Evolutionary conservation across 1,140 invertebrate genomes (phyloP).

Genomic region (Zaprionus gabonicus): DNA sequence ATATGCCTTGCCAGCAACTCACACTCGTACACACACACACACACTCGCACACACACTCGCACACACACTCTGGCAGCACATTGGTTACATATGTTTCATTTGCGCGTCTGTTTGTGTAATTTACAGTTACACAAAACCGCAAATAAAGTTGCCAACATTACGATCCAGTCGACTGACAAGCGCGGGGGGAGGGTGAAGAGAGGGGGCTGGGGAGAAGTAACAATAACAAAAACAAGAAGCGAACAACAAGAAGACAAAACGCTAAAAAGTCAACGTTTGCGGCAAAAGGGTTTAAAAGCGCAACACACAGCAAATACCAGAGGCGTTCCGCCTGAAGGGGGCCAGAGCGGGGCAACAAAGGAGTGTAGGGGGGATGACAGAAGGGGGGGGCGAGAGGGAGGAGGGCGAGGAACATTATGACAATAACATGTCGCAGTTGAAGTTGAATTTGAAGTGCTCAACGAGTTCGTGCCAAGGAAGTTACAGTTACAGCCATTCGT

Average conservation of each 20-base stretch:
- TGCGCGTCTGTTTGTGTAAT: slow-evolving; percentile 78
- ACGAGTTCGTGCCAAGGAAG: slow-evolving; percentile 44
- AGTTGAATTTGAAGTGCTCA: slow-evolving; percentile 55
- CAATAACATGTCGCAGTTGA: slow-evolving; percentile 72
- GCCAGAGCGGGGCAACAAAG: background rate
- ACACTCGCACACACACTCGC: background rate
- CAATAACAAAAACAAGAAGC: slow-evolving; percentile 38
- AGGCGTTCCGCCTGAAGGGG: slow-evolving; percentile 10
- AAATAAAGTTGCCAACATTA: slow-evolving; percentile 80
- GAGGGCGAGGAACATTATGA: slow-evolving; percentile 59
- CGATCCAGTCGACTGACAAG: slow-evolving; percentile 32
- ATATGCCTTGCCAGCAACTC: slow-evolving; percentile 71
- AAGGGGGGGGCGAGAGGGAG: background rate
- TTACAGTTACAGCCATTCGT: slow-evolving; percentile 24
- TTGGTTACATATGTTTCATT: slow-evolving; percentile 78
- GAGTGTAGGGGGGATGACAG: background rate
- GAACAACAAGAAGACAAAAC: slow-evolving; percentile 69
- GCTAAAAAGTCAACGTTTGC: slow-evolving; percentile 76
- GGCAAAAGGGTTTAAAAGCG: slow-evolving; percentile 58
- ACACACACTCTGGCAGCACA: slow-evolving; percentile 3
- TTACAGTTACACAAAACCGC: slow-evolving; percentile 80
- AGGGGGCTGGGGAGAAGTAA: background rate
- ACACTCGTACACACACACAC: slow-evolving; percentile 16
- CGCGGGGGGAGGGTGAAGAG: background rate
- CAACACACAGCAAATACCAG: slow-evolving; percentile 5